phyloP scores from a whole-genome alignment of 2,888 invertebrate species.

The Sclerodermus sp. region DNA sequence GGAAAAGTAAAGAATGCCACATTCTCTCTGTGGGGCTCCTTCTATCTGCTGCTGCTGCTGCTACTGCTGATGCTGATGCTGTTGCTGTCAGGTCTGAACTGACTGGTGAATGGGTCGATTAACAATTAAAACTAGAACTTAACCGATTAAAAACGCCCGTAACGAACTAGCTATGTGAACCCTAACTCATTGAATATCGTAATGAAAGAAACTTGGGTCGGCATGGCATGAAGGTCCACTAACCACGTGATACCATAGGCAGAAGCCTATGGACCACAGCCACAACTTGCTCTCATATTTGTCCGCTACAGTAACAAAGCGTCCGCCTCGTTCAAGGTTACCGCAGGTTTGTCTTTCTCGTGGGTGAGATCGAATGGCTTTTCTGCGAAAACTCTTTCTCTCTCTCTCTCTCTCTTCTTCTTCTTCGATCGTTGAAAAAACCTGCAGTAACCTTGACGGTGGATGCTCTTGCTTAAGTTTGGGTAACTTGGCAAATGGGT shows the following conservation, averaged over 20 bases:
- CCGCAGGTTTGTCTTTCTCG: not conserved
- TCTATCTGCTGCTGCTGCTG: slow-evolving; percentile 40
- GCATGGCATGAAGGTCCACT: slow-evolving; percentile 36
- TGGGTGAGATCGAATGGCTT: too few relatives aligned
- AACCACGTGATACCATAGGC: slow-evolving; percentile 21
- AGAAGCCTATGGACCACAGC: too few relatives aligned
- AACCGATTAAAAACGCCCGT: slow-evolving; percentile 8
- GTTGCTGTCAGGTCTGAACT: slow-evolving; percentile 40
- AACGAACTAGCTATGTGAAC: too few relatives aligned
- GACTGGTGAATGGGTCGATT: slow-evolving; percentile 38
- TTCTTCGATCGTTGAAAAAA: too few relatives aligned
- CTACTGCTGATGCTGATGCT: too few relatives aligned
- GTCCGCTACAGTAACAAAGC: not conserved
- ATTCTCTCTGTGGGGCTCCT: slow-evolving; percentile 32
- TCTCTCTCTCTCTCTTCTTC: too few relatives aligned
- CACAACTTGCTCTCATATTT: too few relatives aligned
- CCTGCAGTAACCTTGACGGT: too few relatives aligned
- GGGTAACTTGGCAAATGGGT: too few relatives aligned
- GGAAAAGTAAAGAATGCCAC: slow-evolving; percentile 2
- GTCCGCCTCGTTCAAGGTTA: not conserved
- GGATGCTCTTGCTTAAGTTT: too few relatives aligned
- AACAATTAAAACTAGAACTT: slow-evolving; percentile 27
- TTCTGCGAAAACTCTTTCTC: too few relatives aligned
- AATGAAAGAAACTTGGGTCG: slow-evolving; percentile 23
- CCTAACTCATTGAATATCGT: too few relatives aligned